Evolutionary conservation across 2,888 invertebrate genomes (phyloP), one percentile per base, ranked within the genome.

Genomic region (Pheosia gnoma): DNA sequence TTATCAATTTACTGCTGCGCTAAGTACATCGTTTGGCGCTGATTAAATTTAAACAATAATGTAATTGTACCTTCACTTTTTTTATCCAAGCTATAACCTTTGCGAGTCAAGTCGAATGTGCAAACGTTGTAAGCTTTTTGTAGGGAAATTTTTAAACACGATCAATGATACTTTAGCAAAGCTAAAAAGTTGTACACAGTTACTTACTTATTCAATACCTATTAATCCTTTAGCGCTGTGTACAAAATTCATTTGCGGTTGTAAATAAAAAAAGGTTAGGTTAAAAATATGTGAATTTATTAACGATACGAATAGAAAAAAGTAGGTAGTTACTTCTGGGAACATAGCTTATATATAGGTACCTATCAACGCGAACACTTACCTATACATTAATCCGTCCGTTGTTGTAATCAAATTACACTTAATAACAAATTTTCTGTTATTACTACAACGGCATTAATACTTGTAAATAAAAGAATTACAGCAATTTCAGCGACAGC

Each of bases 1-100:
- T 88, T 90, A 91, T 90, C 89, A 87, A 86, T 86, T 86, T 83
- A 84, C 86, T 83, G 85, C 87, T 83, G 84, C 72, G 77, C 78
- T 79, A 80, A 82, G 74, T 85, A 83, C 86, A 87, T 81, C 86
- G 85, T 89, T 88, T 85, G 83, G 82, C 80, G 81, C 81, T 81
- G 87, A 88, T 85, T 86, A 85, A 80, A 83, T 81, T 77, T 82
- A 78, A 81, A 75, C 78, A 80, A 81, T 83, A 80, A 82, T 75
- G 72, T 52, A 56, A 45, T 61, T 51, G 58, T 59, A 39, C 39
- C 7, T n/a, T 39, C 55, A 53, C 52, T 59, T 37, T 9, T 57
- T 60, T 54, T n/a, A 47, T 4, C n/a, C 6, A 4, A 47, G n/a
- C 47, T 5, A 45, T 47, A 47, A 47, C 11, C 47, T 11, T n/a